Percentiles rank a stretch among this genome's conserved stretches.
phyloP scores from a whole-genome alignment of 2,113 vertebrate species.

The Hucho hucho region DNA sequence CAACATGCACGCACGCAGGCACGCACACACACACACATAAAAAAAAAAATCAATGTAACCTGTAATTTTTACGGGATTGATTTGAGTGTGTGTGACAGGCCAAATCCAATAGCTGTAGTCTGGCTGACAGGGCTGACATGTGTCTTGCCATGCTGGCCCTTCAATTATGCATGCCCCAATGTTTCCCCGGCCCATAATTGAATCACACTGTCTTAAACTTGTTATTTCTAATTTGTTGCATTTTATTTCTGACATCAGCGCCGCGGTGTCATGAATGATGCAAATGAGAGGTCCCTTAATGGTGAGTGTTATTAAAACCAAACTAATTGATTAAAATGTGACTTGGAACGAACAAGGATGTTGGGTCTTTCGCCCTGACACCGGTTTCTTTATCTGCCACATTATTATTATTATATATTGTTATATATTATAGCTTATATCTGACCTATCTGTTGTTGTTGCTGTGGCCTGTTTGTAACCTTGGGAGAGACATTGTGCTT shows the following conservation, averaged over 20 bases:
- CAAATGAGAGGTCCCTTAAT: conserved; percentile 87
- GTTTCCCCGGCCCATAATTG: conserved; percentile 96
- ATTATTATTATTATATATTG: conserved; percentile 30
- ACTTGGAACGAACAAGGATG: conserved; percentile 68
- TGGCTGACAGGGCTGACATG: conserved; percentile 90
- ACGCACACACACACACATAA: conserved; percentile 40
- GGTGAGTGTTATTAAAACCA: conserved; percentile 95
- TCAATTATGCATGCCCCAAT: conserved; percentile 97
- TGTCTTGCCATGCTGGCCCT: conserved; percentile 83
- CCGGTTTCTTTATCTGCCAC: conserved; percentile 67
- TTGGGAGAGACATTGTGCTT: conserved; percentile 72
- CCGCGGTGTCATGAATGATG: conserved; percentile 94
- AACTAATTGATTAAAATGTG: conserved; percentile 97
- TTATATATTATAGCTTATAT: conserved; percentile 43
- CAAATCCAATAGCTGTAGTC: conserved; percentile 86
- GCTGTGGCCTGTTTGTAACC: conserved; percentile 54
- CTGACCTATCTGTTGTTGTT: conserved; percentile 60
- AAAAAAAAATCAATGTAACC: conserved; percentile 87
- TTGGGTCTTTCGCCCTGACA: conserved; percentile 72
- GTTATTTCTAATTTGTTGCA: conserved; percentile 99
- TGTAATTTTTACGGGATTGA: conserved; percentile 89
- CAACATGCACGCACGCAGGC: not conserved
- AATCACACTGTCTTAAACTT: conserved; percentile 97
- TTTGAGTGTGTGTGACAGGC: conserved; percentile 90
- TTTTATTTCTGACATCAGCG: conserved; percentile 97